phyloP scores from a whole-genome alignment of 2,113 vertebrate species.

The Apteryx owenii region DNA sequence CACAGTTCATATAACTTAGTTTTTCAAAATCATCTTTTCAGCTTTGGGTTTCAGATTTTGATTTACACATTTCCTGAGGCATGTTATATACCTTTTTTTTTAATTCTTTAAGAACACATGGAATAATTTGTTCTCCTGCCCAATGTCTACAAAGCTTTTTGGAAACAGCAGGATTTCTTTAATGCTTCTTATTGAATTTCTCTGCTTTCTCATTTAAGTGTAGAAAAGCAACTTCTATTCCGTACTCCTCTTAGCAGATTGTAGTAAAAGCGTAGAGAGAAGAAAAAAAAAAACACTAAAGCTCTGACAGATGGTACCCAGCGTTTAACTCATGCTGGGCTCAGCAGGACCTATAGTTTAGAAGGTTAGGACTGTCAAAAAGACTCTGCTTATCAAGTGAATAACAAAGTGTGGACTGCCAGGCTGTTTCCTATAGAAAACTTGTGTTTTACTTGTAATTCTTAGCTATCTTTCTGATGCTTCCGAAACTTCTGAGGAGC shows the following conservation, averaged over 20 bases:
- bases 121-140: neutral
- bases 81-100: neutral
- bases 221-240: conserved; percentile 63
- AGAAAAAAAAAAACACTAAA: conserved; percentile 68
- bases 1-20: neutral
- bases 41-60: neutral
- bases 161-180: conserved; percentile 51
- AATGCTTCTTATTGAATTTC: conserved; percentile 54
- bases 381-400: conserved; percentile 95
- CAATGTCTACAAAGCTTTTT: neutral
- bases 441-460: conserved; percentile 82
- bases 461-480: conserved; percentile 52
- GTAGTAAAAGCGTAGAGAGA: conserved; percentile 62
- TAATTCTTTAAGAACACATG: neutral
- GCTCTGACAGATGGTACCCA: conserved; percentile 99
- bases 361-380: conserved; percentile 98
- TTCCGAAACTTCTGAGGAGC: conserved; percentile 65
- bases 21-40: neutral
- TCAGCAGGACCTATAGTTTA: conserved; percentile 95
- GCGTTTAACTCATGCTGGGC: conserved; percentile 91
- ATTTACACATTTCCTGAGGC: neutral
- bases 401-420: conserved; percentile 92
- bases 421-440: conserved; percentile 91
- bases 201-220: conserved; percentile 31
- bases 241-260: conserved; percentile 69